Base-by-base conservation (phyloP, 1,140 invertebrate species). In the Leptopilina clavipes region DNA sequence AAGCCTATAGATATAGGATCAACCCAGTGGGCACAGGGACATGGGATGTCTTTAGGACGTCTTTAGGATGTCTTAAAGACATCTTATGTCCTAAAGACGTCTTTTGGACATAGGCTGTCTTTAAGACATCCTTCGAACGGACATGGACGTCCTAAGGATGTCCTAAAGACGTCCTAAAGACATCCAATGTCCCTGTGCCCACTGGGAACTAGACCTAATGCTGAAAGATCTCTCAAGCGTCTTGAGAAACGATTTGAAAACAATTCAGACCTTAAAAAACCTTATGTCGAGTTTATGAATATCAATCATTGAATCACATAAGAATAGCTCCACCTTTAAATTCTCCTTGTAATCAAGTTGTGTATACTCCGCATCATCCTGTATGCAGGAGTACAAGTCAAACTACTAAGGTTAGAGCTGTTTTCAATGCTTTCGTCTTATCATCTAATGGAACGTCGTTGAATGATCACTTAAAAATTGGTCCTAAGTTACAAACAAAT, bases 391-490 rank as follows among this genome's bases (percentile, higher is more conserved):
- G 79, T 76, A 72, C 81, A 22, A 82, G 80, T n/a, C 17, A 25
- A n/a, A 87, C 79, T 0, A 85, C 86, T 0, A 85, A 85, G 71
- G 19, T 85, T 9, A 73, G 88, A 12, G 82, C 87, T 14, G 87
- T 89, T 8, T 89, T 90, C 72, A 85, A 90, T 44, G 43, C 43
- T 5, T 44, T 7, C 43, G 43, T 44, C 8, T 44, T 44, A 44
- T 44, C 43, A 44, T 44, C 43, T 44, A 44, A 44, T 44, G 43
- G 43, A 44, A 44, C 43, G 43, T 44, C 43, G 3, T 44, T 44
- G 8, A 44, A 44, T 9, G 43, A 14, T 14, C 43, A 44, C 9
- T 44, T 44, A 44, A 44, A 44, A 44, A 44, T 44, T 44, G 43
- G 43, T 14, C 43, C 43, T 14, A 44, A 44, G 43, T 44, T 44